Base-by-base conservation (phyloP, 2,888 invertebrate species). In the Andrena haemorrhoa region DNA sequence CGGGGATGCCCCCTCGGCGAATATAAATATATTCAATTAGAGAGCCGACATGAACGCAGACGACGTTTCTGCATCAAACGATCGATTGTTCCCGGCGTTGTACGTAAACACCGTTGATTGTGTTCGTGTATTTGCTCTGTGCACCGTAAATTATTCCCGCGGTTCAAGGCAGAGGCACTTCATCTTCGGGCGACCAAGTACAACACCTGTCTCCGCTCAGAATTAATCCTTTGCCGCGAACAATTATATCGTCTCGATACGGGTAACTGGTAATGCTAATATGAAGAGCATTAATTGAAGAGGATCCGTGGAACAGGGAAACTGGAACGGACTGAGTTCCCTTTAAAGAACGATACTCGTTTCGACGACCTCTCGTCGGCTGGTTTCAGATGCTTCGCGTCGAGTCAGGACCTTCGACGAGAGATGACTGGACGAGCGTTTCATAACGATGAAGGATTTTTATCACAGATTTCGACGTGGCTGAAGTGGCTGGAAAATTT, bases 101-200 rank as follows among this genome's bases (percentile, higher is more conserved):
- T 35, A n/a, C 23, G 23, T 29, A 8, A 3, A 23, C 23, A 26
- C 23, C 12, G 12, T 3, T 3, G 10, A 51, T 58, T 20, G 23
- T 53, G n/a, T 16, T 8, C 23, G 61, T 16, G 53, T 31, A 16
- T 63, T 56, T 49, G 51, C 23, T 29, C 29, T 31, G 23, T 68
- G 49, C 47, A 12, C 35, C n/a, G 68, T 66, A 74, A 70, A 70
- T 71, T 86, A 84, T 86, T 86, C 71, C 47, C 68, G 56, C 65
- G 47, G 26, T 41, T 64, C 47, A 31, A 73, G 35, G 41, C 64
- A 51, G 64, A 60, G 29, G 6, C 63, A 33, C 26, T 73, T 63
- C 72, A 31, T 56, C 69, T 56, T 49, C 66, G 33, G 56, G 51
- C 49, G 63, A 63, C 63, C 77, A 69, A 69, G 69, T 76, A 69